Conservation (phyloP, 2,113 vertebrate genomes). For the Carettochelys insculpta region DNA sequence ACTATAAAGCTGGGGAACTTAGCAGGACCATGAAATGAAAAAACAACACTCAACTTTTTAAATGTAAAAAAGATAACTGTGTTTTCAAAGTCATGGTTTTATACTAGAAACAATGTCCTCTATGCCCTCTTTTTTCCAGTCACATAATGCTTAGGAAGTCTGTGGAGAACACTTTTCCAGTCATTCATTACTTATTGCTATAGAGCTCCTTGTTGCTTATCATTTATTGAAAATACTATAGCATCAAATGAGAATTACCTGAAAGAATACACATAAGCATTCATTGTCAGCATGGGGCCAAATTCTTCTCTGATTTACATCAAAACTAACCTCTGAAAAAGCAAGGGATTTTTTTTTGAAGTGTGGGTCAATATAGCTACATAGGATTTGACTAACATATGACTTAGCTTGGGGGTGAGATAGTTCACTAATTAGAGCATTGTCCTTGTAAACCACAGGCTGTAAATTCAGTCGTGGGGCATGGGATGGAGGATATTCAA, state of each 20-base stretch:
- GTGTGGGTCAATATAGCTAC: neutral
- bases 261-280: fast-evolving
- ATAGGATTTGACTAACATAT: neutral
- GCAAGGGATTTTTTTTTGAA: neutral
- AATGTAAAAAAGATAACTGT: neutral
- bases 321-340: neutral
- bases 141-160: neutral
- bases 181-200: neutral
- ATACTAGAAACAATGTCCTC: neutral
- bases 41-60: conserved; percentile 5
- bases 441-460: no score
- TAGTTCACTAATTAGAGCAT: no score
- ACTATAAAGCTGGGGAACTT: neutral
- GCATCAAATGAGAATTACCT: neutral
- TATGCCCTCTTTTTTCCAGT: neutral
- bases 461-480: no score
- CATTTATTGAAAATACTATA: neutral
- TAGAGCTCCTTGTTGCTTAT: neutral
- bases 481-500: no score
- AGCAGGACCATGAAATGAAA: neutral
- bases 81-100: conserved; percentile 33
- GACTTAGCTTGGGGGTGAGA: no score
- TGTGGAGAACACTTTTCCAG: neutral
- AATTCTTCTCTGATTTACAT: neutral
- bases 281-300: neutral